Base-by-base conservation (phyloP, 2,888 invertebrate genomes). In the Agrochola lota region DNA sequence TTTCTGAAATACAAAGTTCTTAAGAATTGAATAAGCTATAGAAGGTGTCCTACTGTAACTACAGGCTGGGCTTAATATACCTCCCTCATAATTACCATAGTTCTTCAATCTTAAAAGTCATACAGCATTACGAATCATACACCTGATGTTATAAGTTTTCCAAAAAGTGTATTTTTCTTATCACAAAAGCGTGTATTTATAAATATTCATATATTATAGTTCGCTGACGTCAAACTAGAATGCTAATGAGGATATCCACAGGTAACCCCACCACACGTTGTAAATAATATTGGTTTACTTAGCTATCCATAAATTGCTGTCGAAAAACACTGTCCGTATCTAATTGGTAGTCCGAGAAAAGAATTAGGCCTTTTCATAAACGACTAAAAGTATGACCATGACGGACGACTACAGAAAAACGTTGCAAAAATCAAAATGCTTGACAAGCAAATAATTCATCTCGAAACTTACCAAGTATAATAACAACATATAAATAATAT, bases 151-250 rank as follows among this genome's bases (percentile, higher is more conserved):
- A 68, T 63, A 40, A 59, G 4, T 26, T 64, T 63, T 67, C 62
- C 52, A 68, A 66, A 60, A 66, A 30, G 49, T 7, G 40, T 60
- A 70, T 52, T 59, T 69, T 81, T 66, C 35, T 52, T 43, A 35
- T 67, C 35, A 78, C 26, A 60, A 62, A 49, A 71, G 40, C 60
- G 60, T 49, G 15, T 52, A 62, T 73, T 70, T 52, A 71, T 62
- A 67, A 78, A 84, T 78, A 78, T 78, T 63, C 43, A 66, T 70
- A 57, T 52, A 20, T 64, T 70, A n/a, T 35, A 20, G 23, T 80
- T 26, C 17, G 46, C 30, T 81, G 75, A 81, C 75, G 81, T 80
- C 81, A 63, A 78, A 57, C 52, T 67, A 59, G 63, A 59, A 59
- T 73, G 59, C 17, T 68, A 71, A 63, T 26, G 35, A 78, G 17